Conservation (phyloP, 2,888 invertebrate genomes). For the Erebia ligea region DNA sequence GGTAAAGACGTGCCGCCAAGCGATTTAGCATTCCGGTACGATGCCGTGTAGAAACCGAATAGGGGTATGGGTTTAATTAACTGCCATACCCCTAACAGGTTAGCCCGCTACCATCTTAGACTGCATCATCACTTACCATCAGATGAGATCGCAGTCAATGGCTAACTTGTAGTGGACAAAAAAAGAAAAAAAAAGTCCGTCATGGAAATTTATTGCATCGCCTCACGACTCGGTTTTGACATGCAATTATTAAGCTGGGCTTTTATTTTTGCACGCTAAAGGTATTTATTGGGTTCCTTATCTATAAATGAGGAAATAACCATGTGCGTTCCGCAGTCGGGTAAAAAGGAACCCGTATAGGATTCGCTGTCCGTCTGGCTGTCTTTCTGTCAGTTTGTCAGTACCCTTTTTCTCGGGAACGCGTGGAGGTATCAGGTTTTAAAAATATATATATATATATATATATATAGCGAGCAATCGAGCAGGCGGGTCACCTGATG, state of each 20-base stretch:
- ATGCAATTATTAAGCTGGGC: constrained; percentile 3
- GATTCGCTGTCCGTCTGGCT: no score
- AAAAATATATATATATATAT: no score
- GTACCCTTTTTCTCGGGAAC: no score
- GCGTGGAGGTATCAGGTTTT: no score
- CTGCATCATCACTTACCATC: background rate
- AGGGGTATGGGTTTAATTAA: background rate
- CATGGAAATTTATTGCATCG: constrained; percentile 17
- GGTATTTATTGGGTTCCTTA: no score
- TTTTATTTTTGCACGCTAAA: background rate
- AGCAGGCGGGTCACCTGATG: no score
- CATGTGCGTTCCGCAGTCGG: no score
- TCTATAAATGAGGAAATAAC: no score
- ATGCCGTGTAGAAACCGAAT: background rate
- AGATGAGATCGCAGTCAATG: no score
- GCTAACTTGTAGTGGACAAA: background rate
- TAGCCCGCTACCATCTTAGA: background rate
- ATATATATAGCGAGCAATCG: no score
- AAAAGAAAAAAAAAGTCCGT: constrained; percentile 2
- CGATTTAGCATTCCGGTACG: background rate
- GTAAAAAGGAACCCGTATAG: no score
- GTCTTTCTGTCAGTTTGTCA: no score
- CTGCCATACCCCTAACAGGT: background rate
- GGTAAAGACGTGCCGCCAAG: background rate
- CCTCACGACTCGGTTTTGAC: constrained; percentile 1